phyloP scores from a whole-genome alignment of 1,140 invertebrate species.

The Drosophila hydei region DNA sequence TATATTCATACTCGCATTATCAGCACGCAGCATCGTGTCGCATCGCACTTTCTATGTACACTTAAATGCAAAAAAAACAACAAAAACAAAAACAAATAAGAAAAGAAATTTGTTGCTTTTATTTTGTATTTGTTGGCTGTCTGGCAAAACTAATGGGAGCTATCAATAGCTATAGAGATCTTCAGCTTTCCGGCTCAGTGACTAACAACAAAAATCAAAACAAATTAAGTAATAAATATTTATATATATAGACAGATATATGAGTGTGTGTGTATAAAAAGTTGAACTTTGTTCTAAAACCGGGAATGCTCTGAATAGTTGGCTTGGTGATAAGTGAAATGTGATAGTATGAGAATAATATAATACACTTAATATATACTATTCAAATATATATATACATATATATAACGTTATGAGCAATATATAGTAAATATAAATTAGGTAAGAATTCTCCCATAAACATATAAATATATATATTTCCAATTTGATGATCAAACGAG shows the following conservation, averaged over 20 bases:
- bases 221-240: conserved; percentile 57
- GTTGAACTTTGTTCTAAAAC: conserved; percentile 59
- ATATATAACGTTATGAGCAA: neutral
- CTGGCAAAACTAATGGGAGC: conserved; percentile 66
- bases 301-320: conserved; percentile 62
- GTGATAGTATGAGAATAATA: neutral
- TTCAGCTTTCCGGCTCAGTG: conserved; percentile 46
- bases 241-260: conserved; percentile 49
- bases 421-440: no score
- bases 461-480: no score
- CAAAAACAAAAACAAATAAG: no score
- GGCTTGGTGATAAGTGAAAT: conserved; percentile 26
- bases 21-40: conserved; percentile 14
- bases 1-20: conserved; percentile 18
- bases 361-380: neutral
- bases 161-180: conserved; percentile 23
- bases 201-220: conserved; percentile 73
- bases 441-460: no score
- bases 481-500: no score
- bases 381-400: neutral
- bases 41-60: conserved; percentile 41
- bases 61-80: neutral
- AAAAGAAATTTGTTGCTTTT: conserved; percentile 18
- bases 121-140: conserved; percentile 38
- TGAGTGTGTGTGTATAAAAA: neutral